A percentile compares a stretch with the other conserved stretches of the same genome.
phyloP scores from a whole-genome alignment of 1,140 invertebrate species.

The Neodiprion lecontei region DNA sequence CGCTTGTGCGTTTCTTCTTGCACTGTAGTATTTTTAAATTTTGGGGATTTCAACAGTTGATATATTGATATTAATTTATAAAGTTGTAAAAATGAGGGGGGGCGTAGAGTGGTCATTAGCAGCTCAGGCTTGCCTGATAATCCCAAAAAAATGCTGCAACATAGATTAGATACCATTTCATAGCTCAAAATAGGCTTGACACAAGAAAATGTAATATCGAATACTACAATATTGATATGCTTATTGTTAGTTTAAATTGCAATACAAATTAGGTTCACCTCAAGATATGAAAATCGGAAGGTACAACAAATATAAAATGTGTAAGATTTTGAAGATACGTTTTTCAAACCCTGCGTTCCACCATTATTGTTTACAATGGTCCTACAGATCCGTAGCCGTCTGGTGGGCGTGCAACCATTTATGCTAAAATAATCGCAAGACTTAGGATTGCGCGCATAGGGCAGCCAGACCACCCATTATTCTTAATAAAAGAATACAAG shows the following conservation, averaged over 20 bases:
- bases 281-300: no score
- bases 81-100: conserved; percentile 13
- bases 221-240: no score
- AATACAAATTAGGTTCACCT: no score
- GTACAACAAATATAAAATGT: not conserved
- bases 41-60: not conserved
- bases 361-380: no score
- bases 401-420: no score
- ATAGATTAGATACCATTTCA: not conserved
- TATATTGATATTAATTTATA: conserved; percentile 2
- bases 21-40: not conserved
- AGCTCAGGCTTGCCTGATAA: conserved; percentile 1
- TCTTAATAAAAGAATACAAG: no score
- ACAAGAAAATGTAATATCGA: not conserved
- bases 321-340: not conserved
- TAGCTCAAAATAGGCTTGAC: not conserved
- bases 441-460: no score
- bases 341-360: no score
- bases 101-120: conserved; percentile 11
- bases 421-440: no score
- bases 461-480: no score
- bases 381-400: no score
- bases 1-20: not conserved
- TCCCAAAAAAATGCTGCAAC: conserved; percentile 11
- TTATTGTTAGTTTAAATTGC: no score